Evolutionary conservation across 2,113 vertebrate species (phyloP).

Genomic region (Agelaius phoeniceus): DNA sequence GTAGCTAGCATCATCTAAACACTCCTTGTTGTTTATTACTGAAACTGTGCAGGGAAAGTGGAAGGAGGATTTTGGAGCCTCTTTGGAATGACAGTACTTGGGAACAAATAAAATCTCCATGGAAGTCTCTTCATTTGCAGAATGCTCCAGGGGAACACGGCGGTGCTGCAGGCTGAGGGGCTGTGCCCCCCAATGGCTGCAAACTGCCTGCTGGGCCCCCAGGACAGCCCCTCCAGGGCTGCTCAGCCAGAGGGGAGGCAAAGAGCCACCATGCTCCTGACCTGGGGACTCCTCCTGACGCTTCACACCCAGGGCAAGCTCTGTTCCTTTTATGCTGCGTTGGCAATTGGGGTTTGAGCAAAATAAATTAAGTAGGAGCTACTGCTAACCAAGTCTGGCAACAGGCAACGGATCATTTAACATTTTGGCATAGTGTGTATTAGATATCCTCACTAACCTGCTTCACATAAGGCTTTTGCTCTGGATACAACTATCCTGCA

Average conservation of each 20-base stretch:
- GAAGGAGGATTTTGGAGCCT: not conserved
- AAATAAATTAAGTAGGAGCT: not conserved
- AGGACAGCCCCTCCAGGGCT: not conserved
- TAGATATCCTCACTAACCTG: not conserved
- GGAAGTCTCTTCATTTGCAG: not conserved
- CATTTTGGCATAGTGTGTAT: not conserved
- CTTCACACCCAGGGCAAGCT: not conserved
- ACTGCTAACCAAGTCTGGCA: not conserved
- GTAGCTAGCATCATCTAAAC: not conserved
- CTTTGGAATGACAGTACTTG: not conserved
- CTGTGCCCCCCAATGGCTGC: rapidly evolving
- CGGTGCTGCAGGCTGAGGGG: rapidly evolving
- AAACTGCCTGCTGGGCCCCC: not conserved
- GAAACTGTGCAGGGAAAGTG: not conserved
- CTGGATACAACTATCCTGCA: not conserved
- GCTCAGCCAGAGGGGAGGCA: not conserved
- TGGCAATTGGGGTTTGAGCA: not conserved
- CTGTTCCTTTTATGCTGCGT: not conserved
- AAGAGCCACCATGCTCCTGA: not conserved
- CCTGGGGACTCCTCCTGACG: rapidly evolving
- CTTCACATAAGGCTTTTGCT: not conserved
- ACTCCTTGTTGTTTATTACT: not conserved
- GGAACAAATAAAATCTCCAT: not conserved
- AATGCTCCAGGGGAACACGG: rapidly evolving
- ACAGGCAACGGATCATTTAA: not conserved